Percentiles rank a stretch among this genome's conserved stretches.
phyloP scores from a whole-genome alignment of 2,113 vertebrate species.

The Siniperca chuatsi region DNA sequence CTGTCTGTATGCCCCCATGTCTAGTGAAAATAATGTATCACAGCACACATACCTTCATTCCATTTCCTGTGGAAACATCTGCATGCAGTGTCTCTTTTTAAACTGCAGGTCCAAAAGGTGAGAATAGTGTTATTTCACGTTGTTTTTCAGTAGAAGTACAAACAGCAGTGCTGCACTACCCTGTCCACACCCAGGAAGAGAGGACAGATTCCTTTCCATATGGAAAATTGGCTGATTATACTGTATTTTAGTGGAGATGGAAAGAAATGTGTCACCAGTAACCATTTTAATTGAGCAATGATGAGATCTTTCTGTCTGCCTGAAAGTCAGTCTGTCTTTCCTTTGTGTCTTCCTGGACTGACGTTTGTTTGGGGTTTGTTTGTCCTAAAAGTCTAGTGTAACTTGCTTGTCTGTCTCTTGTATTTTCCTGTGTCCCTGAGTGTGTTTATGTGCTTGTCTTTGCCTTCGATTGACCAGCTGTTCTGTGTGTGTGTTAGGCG shows the following conservation, averaged over 20 bases:
- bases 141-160: constrained; percentile 15
- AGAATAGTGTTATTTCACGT: background rate
- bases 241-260: background rate
- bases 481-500: background rate
- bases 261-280: background rate
- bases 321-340: background rate
- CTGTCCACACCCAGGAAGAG: constrained; percentile 25
- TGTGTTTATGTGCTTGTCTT: background rate
- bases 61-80: constrained; percentile 63
- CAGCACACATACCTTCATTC: background rate
- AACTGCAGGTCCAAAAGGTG: constrained; percentile 27
- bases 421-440: background rate
- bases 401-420: background rate
- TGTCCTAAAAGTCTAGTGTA: background rate
- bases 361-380: background rate
- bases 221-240: constrained; percentile 2
- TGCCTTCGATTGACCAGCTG: constrained; percentile 32
- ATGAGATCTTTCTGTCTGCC: too few relatives aligned
- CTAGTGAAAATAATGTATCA: background rate
- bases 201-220: background rate
- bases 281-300: background rate
- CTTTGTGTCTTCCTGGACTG: background rate
- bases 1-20: background rate
- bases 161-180: background rate
- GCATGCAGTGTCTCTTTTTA: background rate